phyloP scores from a whole-genome alignment of 1,140 invertebrate species.

The Dendrolimus punctatus region DNA sequence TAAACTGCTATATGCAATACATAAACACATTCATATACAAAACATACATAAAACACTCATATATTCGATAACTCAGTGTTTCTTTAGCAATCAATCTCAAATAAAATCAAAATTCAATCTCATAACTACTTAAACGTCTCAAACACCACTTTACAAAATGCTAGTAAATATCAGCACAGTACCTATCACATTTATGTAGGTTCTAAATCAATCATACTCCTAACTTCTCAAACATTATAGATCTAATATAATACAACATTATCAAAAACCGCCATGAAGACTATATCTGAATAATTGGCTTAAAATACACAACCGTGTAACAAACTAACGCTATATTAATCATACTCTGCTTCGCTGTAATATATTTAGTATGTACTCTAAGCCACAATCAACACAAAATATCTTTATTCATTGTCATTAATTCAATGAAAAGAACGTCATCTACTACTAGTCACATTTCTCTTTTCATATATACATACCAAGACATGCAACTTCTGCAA shows the following conservation, averaged over 20 bases:
- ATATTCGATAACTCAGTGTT: too few species aligned
- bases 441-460: neutral
- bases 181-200: conserved; percentile 1
- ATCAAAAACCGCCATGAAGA: neutral
- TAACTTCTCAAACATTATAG: conserved; percentile 5
- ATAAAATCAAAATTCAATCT: conserved; percentile 4
- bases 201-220: neutral
- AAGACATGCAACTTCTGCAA: neutral
- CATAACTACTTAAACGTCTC: conserved; percentile 1
- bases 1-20: too few species aligned
- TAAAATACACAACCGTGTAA: neutral
- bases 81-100: conserved; percentile 9
- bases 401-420: neutral
- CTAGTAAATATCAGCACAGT: neutral
- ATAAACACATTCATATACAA: too few species aligned
- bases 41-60: too few species aligned
- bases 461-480: too few species aligned
- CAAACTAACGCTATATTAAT: neutral
- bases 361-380: neutral
- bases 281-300: neutral
- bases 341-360: conserved; percentile 2
- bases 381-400: neutral
- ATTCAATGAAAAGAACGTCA: too few species aligned
- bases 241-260: neutral
- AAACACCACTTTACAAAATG: conserved; percentile 8